These are phyloP conservation scores for Ammodytes marinus DNA, from an alignment of 2,113 vertebrate genomes.

Conservation along the genomic window DNA sequence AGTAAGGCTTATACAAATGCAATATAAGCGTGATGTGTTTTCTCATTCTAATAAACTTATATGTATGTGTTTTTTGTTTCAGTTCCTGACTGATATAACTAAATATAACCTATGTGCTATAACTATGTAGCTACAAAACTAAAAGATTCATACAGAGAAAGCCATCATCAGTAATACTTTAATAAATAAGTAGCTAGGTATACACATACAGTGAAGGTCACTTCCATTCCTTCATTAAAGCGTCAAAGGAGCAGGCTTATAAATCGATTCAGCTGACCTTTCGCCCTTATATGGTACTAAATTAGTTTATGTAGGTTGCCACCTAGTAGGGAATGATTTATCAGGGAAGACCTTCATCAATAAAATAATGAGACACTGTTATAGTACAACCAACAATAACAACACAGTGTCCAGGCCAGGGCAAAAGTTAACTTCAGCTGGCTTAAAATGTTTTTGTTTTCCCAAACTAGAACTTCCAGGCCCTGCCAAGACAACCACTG, in stretches of 20 bases:
- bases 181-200: not conserved
- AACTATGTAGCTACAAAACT: not conserved
- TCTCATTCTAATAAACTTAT: too few species aligned
- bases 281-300: conserved; percentile 3
- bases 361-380: conserved; percentile 10
- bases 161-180: not conserved
- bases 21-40: too few species aligned
- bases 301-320: conserved; percentile 24
- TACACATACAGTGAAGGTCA: not conserved
- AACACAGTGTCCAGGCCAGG: not conserved
- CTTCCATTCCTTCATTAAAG: conserved; percentile 1
- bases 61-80: not conserved
- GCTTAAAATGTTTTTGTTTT: conserved; percentile 29
- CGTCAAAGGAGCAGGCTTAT: conserved; percentile 10
- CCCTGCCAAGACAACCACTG: conserved; percentile 80
- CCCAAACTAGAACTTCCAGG: conserved; percentile 81
- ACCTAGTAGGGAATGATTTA: not conserved
- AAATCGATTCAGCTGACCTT: conserved; percentile 10
- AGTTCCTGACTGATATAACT: not conserved
- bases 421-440: not conserved
- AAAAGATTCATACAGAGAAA: not conserved
- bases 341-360: not conserved
- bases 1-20: not conserved
- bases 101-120: not conserved
- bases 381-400: not conserved